phyloP scores from a whole-genome alignment of 2,888 invertebrate species.

The Helleia helle region DNA sequence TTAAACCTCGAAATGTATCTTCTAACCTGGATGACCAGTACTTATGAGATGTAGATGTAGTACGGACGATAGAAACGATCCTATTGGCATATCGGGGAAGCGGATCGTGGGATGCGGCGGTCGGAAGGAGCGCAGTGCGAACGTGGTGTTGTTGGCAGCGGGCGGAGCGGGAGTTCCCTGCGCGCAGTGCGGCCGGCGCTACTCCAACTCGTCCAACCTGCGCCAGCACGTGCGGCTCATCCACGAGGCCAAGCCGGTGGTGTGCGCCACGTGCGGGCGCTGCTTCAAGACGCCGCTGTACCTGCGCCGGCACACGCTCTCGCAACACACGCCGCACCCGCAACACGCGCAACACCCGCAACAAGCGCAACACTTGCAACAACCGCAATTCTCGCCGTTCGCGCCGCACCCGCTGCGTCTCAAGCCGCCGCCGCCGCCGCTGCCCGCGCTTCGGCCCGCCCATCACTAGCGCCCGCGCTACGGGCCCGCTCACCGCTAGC shows the following conservation, averaged over 20 bases:
- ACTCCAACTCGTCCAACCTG: constrained; percentile 82
- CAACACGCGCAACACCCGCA: constrained; percentile 29
- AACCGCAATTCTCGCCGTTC: constrained; percentile 12
- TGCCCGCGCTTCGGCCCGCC: constrained; percentile 43
- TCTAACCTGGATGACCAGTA: too few species aligned
- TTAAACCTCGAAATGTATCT: too few species aligned
- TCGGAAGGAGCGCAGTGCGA: constrained; percentile 38
- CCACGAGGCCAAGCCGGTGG: constrained; percentile 80
- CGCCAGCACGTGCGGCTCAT: constrained; percentile 84
- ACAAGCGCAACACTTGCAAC: constrained; percentile 40
- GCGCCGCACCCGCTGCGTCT: constrained; percentile 79
- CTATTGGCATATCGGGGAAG: constrained; percentile 21
- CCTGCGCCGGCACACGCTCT: constrained; percentile 82
- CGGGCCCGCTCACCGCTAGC: constrained; percentile 10
- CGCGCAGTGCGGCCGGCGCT: constrained; percentile 79
- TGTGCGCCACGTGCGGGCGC: constrained; percentile 80
- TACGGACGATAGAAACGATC: constrained; percentile 11
- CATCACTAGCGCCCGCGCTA: constrained; percentile 18
- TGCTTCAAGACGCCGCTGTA: constrained; percentile 85
- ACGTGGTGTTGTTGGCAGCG: constrained; percentile 63
- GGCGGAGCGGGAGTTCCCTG: constrained; percentile 69
- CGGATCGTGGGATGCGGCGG: constrained; percentile 21
- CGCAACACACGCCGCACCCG: constrained; percentile 74
- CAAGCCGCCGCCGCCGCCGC: constrained; percentile 47
- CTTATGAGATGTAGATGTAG: too few species aligned